These are phyloP conservation scores for Incurvaria masculella DNA, from an alignment of 2,888 invertebrate genomes.

Conservation along the genomic window DNA sequence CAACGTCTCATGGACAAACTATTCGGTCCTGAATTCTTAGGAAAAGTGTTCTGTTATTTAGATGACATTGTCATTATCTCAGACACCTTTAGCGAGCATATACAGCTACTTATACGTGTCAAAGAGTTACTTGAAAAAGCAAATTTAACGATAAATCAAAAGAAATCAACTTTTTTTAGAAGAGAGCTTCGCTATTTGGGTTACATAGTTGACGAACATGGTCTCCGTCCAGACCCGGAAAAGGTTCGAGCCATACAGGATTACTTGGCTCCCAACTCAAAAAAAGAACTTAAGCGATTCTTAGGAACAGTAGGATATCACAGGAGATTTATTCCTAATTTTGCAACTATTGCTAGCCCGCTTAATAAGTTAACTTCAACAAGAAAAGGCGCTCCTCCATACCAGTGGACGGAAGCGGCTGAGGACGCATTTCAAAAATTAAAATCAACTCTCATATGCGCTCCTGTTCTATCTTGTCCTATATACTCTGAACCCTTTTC, in stretches of 20 bases:
- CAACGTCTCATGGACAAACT: constrained; percentile 8
- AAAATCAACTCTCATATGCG: not conserved
- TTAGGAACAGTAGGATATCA: not conserved
- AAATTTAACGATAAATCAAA: constrained; percentile 19
- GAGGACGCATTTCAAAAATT: not conserved
- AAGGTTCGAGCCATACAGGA: constrained; percentile 12
- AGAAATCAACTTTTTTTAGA: constrained; percentile 18
- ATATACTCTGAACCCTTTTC: constrained; percentile 13
- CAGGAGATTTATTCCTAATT: not conserved
- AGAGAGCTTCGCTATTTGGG: constrained; percentile 21
- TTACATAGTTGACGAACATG: constrained; percentile 19
- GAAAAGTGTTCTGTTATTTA: constrained; percentile 16
- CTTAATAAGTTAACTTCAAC: not conserved
- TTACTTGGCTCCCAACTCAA: not conserved
- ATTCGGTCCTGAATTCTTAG: constrained; percentile 13
- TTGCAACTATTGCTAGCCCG: not conserved
- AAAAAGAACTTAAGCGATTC: not conserved
- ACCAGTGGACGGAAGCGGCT: not conserved
- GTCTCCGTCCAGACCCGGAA: constrained; percentile 17
- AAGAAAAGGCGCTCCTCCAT: not conserved
- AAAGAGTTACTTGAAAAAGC: constrained; percentile 14
- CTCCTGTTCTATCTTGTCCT: constrained; percentile 6
- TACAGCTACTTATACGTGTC: constrained; percentile 12
- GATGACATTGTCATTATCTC: constrained; percentile 16
- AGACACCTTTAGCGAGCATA: constrained; percentile 4